Evolutionary conservation across 2,888 invertebrate species (phyloP), one percentile per base, ranked within the genome.

Genomic region (Quadriops clusia): DNA sequence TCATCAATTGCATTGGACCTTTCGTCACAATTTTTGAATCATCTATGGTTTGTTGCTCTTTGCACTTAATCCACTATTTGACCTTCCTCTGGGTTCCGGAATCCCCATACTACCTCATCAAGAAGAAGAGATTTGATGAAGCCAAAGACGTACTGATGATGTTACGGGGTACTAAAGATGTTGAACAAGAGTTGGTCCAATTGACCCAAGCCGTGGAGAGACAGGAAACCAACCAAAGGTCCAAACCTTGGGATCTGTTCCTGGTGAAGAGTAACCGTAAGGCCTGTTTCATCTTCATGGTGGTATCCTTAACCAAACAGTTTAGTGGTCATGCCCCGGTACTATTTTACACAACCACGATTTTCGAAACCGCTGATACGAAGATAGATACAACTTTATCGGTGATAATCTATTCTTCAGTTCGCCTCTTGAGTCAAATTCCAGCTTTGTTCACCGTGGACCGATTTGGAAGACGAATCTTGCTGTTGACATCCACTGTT

Each of bases 61-160:
- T 75, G 32, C 72, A 76, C 5, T 50, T 74, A 15, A 47, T 70
- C 23, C 70, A 74, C 46, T 58, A 74, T 23, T 32, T 70, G 9
- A 58, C 67, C 6, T 72, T 76, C 51, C 53, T 69, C 17, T 68
- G 69, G 49, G 64, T 78, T 52, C 80, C 80, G n/a, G 80, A 81
- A 60, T 68, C 71, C 1, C 74, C 74, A 0, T 63, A 70, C 28
- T 67, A 59, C 39, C 51, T 60, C 35, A 52, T 65, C 18, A 58
- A 61, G 17, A 60, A 56, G 24, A 53, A 54, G 6, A 51, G 56
- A 9, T 60, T 61, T 33, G 48, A 55, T 2, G 61, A 63, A 10
- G 73, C 73, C 0, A 50, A 59, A 10, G 44, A 55, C 23, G 65
- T 75, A 9, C 61, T 81, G 34, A 60, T 63, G 41, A 67, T 65